Percentiles rank a stretch among this genome's conserved stretches.
These are phyloP conservation scores for Megaleporinus macrocephalus DNA, from an alignment of 2,113 vertebrate species.

Conservation along the genomic window DNA sequence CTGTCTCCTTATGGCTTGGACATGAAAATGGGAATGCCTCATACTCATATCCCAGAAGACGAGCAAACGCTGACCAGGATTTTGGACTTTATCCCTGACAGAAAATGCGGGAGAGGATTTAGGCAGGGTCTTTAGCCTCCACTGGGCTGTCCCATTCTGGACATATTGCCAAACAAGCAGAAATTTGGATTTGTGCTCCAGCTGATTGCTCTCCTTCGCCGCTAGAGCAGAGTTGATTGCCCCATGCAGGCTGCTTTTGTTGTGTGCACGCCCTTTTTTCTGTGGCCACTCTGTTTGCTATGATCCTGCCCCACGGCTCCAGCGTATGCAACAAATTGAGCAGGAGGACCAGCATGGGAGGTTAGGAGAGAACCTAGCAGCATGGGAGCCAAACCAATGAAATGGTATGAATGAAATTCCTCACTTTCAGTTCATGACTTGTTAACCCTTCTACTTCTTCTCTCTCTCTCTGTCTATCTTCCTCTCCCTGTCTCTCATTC, in stretches of 20 bases:
- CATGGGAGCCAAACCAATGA: slow-evolving; percentile 83
- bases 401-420: slow-evolving; percentile 74
- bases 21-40: slow-evolving; percentile 58
- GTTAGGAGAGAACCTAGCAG: slow-evolving; percentile 66
- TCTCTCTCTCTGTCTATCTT: slow-evolving; percentile 9
- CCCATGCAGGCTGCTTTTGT: slow-evolving; percentile 64
- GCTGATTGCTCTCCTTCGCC: slow-evolving; percentile 38
- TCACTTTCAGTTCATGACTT: slow-evolving; percentile 6
- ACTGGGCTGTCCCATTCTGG: slow-evolving; percentile 1
- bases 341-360: slow-evolving; percentile 63
- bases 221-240: slow-evolving; percentile 66
- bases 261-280: slow-evolving; percentile 62
- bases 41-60: slow-evolving; percentile 39
- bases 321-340: slow-evolving; percentile 69
- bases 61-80: slow-evolving; percentile 63
- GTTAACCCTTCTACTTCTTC: not conserved
- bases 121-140: slow-evolving; percentile 58
- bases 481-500: slow-evolving; percentile 5
- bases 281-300: slow-evolving; percentile 62
- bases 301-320: slow-evolving; percentile 71
- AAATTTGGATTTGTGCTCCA: slow-evolving; percentile 11
- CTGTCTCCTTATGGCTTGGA: slow-evolving; percentile 56
- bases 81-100: slow-evolving; percentile 61
- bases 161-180: slow-evolving; percentile 32
- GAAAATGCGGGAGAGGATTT: slow-evolving; percentile 65